Evolutionary conservation across 2,888 invertebrate species (phyloP), one percentile per base, ranked within the genome.

Genomic region (Conus canariensis): DNA sequence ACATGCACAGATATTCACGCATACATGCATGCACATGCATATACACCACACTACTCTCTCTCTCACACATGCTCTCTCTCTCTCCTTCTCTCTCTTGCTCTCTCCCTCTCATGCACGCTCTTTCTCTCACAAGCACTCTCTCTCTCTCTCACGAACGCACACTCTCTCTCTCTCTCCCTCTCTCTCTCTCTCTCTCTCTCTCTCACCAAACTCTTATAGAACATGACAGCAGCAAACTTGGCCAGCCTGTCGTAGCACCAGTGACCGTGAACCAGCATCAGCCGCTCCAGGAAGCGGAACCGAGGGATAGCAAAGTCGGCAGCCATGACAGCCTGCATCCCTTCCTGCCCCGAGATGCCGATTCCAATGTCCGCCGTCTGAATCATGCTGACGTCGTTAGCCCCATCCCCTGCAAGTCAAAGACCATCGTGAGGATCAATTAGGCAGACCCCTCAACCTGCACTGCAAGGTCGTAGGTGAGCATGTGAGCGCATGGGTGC

Each of bases 291-390:
- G 97, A 98, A 98, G 93, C 98, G 98, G 97, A 99, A 99, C 94
- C 98, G 97, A 0, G 99, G 98, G 90, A 99, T 97, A 22, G 99
- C 98, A 97, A 99, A 99, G 97, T 99, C 99, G 0, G 99, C 98
- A 3, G 99, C 98, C 99, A 99, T 99, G 59, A 99, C 99, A 25
- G 99, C 99, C 96, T 99, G 99, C 97, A 98, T 98, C 25, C 99
- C 99, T 96, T 99, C 99, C 96, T 98, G 98, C 0, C 99, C 99
- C 0, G 98, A 98, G 93, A 99, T 98, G 56, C 98, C 99, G 59
- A 99, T 98, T 0, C 99, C 99, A 30, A 99, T 98, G 96, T 99
- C 99, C 0, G 99, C 99, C 88, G 98, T 98, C 96, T 99, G 98
- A 94, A 98, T 98, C 99, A 99, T 99, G 85, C 98, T 98, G 4